Evolutionary conservation across 1,140 invertebrate species (phyloP), one percentile per base, ranked within the genome.

Genomic region (Sarcophaga bullata): DNA sequence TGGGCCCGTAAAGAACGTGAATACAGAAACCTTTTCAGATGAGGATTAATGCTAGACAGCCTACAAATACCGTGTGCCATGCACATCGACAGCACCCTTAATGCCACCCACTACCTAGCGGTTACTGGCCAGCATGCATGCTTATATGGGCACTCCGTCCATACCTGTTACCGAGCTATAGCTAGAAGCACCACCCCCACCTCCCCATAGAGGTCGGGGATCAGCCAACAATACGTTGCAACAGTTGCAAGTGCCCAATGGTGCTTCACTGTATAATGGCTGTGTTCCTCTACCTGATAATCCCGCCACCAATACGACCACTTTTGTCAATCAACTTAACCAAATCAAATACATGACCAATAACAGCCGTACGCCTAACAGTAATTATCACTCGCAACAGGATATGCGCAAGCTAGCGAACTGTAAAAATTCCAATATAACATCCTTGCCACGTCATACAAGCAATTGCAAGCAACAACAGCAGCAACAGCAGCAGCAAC

Each of bases 101-200:
- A 80, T 80, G 88, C 91, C 83, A 89, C n/a, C 92, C 84, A 78
- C 62, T 46, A 82, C 68, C 6, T n/a, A 91, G 78, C 54, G 85
- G 84, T 73, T 87, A 84, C n/a, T 80, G 80, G 84, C 13, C 84
- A 85, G 19, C 83, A 84, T 80, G 73, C 5, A 82, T 83, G 62
- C 90, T 86, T 87, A 88, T 81, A 80, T 86, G 85, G 92, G 93
- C 88, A 91, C 93, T 17, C 92, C 95, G 88, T 94, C 95, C 6
- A 96, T 96, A 86, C 96, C 96, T 68, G 95, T 97, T 84, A 97
- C 96, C 91, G 96, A 97, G 91, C 95, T 97, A 94, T 97, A 96
- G 95, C 95, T 96, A 96, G 95, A 96, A 87, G 89, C 86, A 82
- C 88, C 89, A 85, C 89, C 89, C 86, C 89, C 89, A 86, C 88